Base-by-base conservation (phyloP, 2,888 invertebrate genomes). In the Tinea trinotella region DNA sequence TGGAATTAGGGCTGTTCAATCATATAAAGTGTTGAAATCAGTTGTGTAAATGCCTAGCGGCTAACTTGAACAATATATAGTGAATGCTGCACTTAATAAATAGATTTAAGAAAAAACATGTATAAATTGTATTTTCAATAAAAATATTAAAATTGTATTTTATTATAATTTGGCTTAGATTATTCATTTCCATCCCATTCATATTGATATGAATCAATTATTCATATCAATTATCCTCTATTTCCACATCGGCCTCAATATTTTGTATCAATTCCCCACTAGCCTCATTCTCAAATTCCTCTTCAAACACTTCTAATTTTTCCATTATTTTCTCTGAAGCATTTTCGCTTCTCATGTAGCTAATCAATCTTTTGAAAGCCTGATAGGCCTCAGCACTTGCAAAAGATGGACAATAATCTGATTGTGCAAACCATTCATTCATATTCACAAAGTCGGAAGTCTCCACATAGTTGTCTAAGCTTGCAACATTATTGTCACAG, bases 321-420 rank as follows among this genome's bases (percentile, higher is more conserved):
- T 64, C 61, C 15, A 68, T 57, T n/a, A 64, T 56, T 35, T 62
- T 54, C 20, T 48, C 57, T 13, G 60, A 59, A 18, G 66, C 65
- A 56, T 57, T 57, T 52, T 68, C 64, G 15, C 66, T 62, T 58
- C 71, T 67, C 36, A 70, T 53, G 55, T 70, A 70, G 6, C 63
- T 62, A 15, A 67, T 57, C 17, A 71, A 61, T 55, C 69, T 65
- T 58, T 66, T 68, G 57, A 69, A 67, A 30, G 71, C 70, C 59
- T 69, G 67, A 54, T 64, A 68, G 12, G 70, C 69, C 49, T 69
- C 64, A 36, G 67, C 60, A 30, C 63, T 61, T 9, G 67, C 66
- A 19, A 60, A 58, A 58, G 58, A 56, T 52, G 50, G 55, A 64
- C 61, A 52, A 56, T 57, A 20, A 40, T 24, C n/a, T 22, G 52